These are phyloP conservation scores for Spodoptera litura DNA, from an alignment of 1,140 invertebrate genomes.

Conservation along the genomic window DNA sequence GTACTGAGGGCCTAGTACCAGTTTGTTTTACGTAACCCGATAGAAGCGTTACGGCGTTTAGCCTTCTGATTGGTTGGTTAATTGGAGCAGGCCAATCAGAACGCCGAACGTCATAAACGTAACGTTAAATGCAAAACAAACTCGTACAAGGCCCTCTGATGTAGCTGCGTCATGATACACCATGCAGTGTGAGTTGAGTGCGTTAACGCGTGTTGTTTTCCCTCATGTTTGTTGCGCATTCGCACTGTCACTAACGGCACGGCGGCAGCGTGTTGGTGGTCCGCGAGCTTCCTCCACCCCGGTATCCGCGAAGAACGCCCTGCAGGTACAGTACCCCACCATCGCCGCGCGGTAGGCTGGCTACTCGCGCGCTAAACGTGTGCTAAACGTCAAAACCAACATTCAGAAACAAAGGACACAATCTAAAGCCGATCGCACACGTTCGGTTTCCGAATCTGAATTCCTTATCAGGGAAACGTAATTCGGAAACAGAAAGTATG, in stretches of 20 bases:
- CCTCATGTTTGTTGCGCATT: constrained; percentile 78
- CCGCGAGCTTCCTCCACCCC: constrained; percentile 84
- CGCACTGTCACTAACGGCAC: constrained; percentile 82
- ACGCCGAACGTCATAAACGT: too few relatives aligned
- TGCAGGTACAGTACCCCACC: constrained; percentile 85
- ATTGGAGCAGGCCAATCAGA: too few relatives aligned
- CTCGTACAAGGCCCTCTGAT: too few relatives aligned
- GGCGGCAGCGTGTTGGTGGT: constrained; percentile 79
- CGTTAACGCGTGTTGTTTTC: constrained; percentile 83
- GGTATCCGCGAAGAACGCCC: constrained; percentile 84
- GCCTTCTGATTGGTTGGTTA: too few relatives aligned
- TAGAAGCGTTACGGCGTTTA: too few relatives aligned
- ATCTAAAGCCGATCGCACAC: too few relatives aligned
- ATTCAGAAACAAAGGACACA: not conserved
- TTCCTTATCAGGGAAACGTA: too few relatives aligned
- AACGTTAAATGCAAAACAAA: too few relatives aligned
- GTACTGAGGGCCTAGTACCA: too few relatives aligned
- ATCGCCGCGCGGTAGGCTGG: constrained; percentile 78
- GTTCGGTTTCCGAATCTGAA: too few relatives aligned
- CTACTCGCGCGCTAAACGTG: constrained; percentile 49
- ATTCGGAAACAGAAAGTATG: not conserved
- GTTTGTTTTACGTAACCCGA: too few relatives aligned
- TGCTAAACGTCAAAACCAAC: constrained; percentile 64
- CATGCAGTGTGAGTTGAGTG: constrained; percentile 63
- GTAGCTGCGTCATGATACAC: not conserved